Evolutionary conservation across 1,140 invertebrate genomes (phyloP).

Genomic region (Ostrea edulis): DNA sequence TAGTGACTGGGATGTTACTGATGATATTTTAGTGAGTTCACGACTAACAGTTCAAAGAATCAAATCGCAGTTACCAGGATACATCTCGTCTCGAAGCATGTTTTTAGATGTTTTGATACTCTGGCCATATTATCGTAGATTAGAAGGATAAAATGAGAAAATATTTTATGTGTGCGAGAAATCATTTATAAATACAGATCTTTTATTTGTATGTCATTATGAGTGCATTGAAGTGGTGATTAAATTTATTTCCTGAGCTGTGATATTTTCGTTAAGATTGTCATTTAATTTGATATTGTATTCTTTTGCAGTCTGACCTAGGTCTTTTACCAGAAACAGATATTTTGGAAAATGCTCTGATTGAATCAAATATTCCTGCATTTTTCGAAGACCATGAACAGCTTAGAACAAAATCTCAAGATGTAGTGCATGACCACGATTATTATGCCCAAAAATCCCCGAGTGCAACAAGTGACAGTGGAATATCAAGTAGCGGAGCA

Average conservation of each 20-base stretch:
- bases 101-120: too few species aligned
- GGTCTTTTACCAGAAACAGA: conserved; percentile 62
- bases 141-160: too few species aligned
- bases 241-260: too few species aligned
- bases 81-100: too few species aligned
- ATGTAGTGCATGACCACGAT: conserved; percentile 67
- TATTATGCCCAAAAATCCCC: conserved; percentile 70
- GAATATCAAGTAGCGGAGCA: conserved; percentile 60
- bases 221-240: too few species aligned
- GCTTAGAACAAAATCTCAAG: conserved; percentile 41
- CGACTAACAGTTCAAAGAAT: too few species aligned
- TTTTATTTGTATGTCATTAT: too few species aligned
- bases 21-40: not conserved
- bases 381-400: conserved; percentile 42
- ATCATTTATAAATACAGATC: too few species aligned
- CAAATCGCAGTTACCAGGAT: too few species aligned
- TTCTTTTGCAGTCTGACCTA: conserved; percentile 64
- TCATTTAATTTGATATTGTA: conserved; percentile 9
- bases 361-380: conserved; percentile 42
- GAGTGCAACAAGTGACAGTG: conserved; percentile 67
- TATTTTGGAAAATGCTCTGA: conserved; percentile 55
- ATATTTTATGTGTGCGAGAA: too few species aligned
- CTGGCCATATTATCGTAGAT: too few species aligned
- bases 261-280: not conserved
- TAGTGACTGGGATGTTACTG: not conserved